Base-by-base conservation (phyloP, 2,888 invertebrate species). In the Operophtera brumata region DNA sequence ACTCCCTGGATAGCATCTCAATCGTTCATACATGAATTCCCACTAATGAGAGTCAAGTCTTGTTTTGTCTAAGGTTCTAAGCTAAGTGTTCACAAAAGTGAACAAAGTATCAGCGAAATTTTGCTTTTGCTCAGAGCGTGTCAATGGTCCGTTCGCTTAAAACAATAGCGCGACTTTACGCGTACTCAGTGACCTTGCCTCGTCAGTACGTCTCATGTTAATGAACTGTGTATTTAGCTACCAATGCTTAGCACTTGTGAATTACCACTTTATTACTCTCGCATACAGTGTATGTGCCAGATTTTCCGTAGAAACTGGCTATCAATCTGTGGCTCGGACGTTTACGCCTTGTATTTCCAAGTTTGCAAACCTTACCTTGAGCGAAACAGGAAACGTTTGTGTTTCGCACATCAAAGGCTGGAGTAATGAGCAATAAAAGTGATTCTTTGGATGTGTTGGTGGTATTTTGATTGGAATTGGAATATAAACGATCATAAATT, bases 261-360 rank as follows among this genome's bases (percentile, higher is more conserved):
- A 79, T 81, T 80, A 78, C 64, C 74, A 72, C 75, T 70, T 77
- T 75, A 71, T 69, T 71, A 67, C 69, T 54, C 62, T 66, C 57
- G 56, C 53, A 62, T 66, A 68, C 54, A 50, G 59, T 41, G 51
- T 34, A 36, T 36, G 13, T 13, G 14, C 20, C 20, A 20, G 4
- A 43, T 7, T 13, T 30, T 32, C 37, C 14, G n/a, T 54, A 48
- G 35, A 41, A 11, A 54, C 48, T 54, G 12, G 5, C 13, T 28
- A 12, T 20, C 0, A 40, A 40, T 20, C 47, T 42, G 46, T 52
- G 41, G 25, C 44, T 43, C 30, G 10, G 35, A 35, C 46, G 32
- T 25, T 39, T 36, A 40, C 52, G 42, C 36, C 30, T 41, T 47
- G 39, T 45, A 28, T 52, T 42, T 20, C 45, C 46, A 36, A 41